Conservation (phyloP, 2,888 invertebrate species). For the Helleia helle region DNA sequence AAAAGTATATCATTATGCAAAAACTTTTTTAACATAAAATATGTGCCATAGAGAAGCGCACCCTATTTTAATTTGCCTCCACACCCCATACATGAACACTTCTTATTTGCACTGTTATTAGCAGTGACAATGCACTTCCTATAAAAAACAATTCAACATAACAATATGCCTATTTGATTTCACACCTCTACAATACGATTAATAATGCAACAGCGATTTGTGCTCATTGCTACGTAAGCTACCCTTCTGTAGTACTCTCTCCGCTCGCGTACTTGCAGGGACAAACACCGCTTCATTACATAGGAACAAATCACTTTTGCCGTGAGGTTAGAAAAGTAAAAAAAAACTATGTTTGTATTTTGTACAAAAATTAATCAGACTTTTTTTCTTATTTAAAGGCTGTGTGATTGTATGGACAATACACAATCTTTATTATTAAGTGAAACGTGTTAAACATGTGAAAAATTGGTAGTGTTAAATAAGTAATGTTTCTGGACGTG, state of each 20-base stretch:
- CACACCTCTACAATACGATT: constrained; percentile 30
- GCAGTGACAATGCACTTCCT: constrained; percentile 33
- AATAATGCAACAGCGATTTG: constrained; percentile 35
- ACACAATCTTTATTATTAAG: constrained; percentile 4
- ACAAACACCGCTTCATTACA: no score
- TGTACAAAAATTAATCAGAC: no score
- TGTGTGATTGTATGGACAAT: not conserved
- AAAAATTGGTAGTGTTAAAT: constrained; percentile 34
- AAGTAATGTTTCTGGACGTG: constrained; percentile 58
- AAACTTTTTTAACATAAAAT: no score
- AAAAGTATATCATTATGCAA: no score
- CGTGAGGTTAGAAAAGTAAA: no score
- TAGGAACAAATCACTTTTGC: no score
- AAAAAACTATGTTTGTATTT: no score
- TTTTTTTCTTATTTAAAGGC: no score
- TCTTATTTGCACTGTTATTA: constrained; percentile 27
- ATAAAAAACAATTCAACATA: constrained; percentile 25
- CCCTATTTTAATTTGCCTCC: no score
- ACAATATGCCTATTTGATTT: constrained; percentile 28
- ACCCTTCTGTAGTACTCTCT: constrained; percentile 29
- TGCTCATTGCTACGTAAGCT: constrained; percentile 30
- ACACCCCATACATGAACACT: not conserved
- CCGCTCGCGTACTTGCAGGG: constrained; percentile 20
- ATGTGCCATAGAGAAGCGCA: no score
- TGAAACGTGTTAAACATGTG: constrained; percentile 40